A percentile compares a stretch with the other conserved stretches of the same genome.
phyloP scores from a whole-genome alignment of 2,113 vertebrate species.

The Raja brachyura region DNA sequence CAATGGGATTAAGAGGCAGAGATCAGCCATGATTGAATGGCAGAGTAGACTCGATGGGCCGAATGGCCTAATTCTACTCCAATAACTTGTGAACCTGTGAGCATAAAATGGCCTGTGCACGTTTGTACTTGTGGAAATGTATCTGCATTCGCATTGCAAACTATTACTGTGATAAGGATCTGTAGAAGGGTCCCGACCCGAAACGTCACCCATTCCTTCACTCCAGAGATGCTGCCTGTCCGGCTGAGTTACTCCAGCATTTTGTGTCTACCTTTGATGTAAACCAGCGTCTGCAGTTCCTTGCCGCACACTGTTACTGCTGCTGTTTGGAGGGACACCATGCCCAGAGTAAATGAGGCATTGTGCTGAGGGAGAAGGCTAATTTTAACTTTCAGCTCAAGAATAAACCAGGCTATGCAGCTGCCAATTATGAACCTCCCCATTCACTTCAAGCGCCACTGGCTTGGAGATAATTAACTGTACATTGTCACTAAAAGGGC shows the following conservation, averaged over 20 bases:
- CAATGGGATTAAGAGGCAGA: too few relatives aligned
- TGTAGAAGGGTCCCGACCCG: too few relatives aligned
- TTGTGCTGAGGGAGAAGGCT: not conserved
- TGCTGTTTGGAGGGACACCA: not conserved
- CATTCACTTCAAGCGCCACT: not conserved
- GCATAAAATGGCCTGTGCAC: not conserved
- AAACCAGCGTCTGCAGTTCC: too few relatives aligned
- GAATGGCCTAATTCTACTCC: too few relatives aligned
- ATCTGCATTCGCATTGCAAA: not conserved
- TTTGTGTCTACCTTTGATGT: too few relatives aligned
- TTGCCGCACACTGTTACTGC: not conserved
- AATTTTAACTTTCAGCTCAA: not conserved
- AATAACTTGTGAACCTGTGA: too few relatives aligned
- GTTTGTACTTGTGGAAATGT: not conserved
- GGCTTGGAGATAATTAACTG: not conserved
- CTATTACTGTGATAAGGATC: not conserved
- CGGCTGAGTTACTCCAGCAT: too few relatives aligned
- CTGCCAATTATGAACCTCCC: not conserved
- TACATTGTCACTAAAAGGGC: not conserved
- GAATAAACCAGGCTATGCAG: not conserved
- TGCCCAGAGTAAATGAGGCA: too few relatives aligned
- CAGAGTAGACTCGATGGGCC: too few relatives aligned
- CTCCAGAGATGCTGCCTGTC: too few relatives aligned
- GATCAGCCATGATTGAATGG: too few relatives aligned
- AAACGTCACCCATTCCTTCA: too few relatives aligned